Conservation (phyloP, 1,140 invertebrate species). For the Pseudomyrmex flavicornis region DNA sequence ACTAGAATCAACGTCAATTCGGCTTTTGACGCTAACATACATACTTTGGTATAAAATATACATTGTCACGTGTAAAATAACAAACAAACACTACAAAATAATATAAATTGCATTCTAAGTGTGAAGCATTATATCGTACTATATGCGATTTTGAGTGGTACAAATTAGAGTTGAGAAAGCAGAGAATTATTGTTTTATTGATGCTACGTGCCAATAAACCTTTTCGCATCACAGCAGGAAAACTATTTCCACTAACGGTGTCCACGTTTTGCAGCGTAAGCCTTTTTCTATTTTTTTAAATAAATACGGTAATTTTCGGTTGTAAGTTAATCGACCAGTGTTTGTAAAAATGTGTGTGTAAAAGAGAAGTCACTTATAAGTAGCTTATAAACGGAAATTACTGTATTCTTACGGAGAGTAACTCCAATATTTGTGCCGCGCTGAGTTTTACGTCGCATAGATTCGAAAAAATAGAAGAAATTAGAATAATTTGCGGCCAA, state of each 20-base stretch:
- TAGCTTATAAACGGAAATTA: no score
- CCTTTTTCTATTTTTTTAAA: neutral
- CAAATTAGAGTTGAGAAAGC: neutral
- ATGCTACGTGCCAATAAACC: neutral
- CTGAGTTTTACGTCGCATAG: no score
- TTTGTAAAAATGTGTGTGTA: no score
- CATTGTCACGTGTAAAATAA: neutral
- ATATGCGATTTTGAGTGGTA: neutral
- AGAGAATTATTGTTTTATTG: neutral
- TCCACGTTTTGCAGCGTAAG: neutral
- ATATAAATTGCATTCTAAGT: neutral
- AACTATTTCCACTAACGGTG: conserved; percentile 8
- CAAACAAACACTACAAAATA: neutral
- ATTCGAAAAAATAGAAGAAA: no score
- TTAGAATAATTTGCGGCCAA: no score
- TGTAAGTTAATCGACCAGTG: no score
- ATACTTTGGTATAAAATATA: neutral
- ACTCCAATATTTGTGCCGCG: no score
- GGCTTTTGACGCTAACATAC: no score
- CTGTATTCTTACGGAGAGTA: no score
- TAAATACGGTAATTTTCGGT: neutral
- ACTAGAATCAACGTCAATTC: no score
- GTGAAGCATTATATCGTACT: neutral
- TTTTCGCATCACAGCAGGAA: neutral
- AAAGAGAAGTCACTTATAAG: no score